Evolutionary conservation across 2,113 vertebrate species (phyloP), one percentile per base, ranked within the genome.

Genomic region (Pseudorhombus dupliciocellatus): DNA sequence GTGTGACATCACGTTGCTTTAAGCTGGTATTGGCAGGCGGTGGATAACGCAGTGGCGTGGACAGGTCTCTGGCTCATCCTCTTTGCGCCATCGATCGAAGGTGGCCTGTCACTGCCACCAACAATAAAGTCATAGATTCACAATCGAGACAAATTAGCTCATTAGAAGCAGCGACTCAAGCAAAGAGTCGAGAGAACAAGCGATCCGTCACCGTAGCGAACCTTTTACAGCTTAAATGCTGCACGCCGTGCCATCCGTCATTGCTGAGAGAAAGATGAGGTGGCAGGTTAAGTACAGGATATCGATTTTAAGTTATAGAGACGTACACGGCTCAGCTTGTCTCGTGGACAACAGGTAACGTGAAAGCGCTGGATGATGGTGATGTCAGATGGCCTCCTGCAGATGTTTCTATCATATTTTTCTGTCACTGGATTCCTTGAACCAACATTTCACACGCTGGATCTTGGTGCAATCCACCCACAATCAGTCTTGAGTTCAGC

Each of bases 71-170:
- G 66, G 74, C 62, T 50, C 26, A 22, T 25, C 24, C 37, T 7
- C 22, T 20, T 20, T 2, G 3, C 28, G 14, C 20, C 11, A 83
- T 67, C 52, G 73, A 77, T 82, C 57, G 24, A 58, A 82, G 52
- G 57, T 59, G 37, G 21, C 52, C 55, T 7, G 37, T 25, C 51
- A 51, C 34, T 65, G 37, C 31, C 54, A 65, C 46, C 42, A 30
- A 42, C n/a, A 61, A 51, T 67, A 30, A 68, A 76, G 42, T 50
- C 48, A 25, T 60, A 68, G 40, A 61, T 57, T 71, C 67, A 75
- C 70, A 83, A 66, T 58, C 21, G 60, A 79, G 64, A 77, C 61
- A 80, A 70, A 78, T 62, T 30, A 57, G 26, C 26, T 48, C 55
- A 83, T 77, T 69, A 72, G 31, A 71, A 71, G 50, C 30, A 42